phyloP scores from a whole-genome alignment of 2,113 vertebrate genomes.

The Neotragus pygmaeus region DNA sequence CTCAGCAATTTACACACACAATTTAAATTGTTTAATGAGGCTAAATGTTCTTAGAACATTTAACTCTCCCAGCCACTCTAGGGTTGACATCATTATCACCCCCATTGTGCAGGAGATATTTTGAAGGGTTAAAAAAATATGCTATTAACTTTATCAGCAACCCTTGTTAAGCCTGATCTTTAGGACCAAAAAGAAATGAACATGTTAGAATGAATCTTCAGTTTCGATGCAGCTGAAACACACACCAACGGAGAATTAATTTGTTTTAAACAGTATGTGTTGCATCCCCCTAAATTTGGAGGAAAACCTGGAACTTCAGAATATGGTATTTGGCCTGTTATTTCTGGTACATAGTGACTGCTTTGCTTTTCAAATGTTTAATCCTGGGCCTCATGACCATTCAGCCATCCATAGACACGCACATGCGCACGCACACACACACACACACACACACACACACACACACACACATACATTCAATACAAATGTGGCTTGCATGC shows the following conservation, averaged over 20 bases:
- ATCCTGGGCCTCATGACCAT: background rate
- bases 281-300: background rate
- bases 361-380: conserved; percentile 7
- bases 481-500: background rate
- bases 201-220: background rate
- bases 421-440: background rate
- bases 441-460: background rate
- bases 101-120: background rate
- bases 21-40: background rate
- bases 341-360: background rate
- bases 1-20: background rate
- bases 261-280: background rate
- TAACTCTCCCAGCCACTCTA: background rate
- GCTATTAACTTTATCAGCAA: background rate
- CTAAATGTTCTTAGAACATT: background rate
- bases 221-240: background rate
- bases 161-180: background rate
- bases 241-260: background rate
- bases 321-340: conserved; percentile 31
- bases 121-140: conserved; percentile 34
- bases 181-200: background rate
- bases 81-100: background rate
- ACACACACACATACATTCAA: background rate
- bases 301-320: background rate
- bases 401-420: background rate